These are phyloP conservation scores for Caranx ignobilis DNA, from an alignment of 2,113 vertebrate species.

Conservation along the genomic window DNA sequence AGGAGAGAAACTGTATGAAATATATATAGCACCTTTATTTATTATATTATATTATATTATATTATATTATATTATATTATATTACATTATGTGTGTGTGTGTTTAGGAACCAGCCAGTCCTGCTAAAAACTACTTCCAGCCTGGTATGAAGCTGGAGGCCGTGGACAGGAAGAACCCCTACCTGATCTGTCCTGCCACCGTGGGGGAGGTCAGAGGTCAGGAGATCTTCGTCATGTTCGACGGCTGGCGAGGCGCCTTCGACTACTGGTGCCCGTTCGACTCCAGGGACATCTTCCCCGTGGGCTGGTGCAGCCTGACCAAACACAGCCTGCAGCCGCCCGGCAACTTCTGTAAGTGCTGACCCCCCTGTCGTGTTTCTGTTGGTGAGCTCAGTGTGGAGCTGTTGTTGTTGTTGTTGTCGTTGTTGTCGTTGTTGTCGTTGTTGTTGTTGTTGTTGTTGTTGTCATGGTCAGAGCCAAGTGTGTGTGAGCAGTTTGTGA, in stretches of 20 bases:
- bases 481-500: too few species aligned
- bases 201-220: conserved; percentile 92
- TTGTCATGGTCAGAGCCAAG: too few species aligned
- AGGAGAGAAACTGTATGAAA: too few species aligned
- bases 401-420: too few species aligned
- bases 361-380: not conserved
- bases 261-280: conserved; percentile 97
- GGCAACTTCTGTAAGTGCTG: conserved; percentile 86
- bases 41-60: too few species aligned
- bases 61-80: too few species aligned
- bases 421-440: too few species aligned
- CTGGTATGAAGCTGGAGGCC: conserved; percentile 97
- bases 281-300: conserved; percentile 97
- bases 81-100: conserved; percentile 5
- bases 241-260: conserved; percentile 94
- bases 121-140: conserved; percentile 90
- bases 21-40: too few species aligned
- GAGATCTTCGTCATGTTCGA: conserved; percentile 96
- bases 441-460: too few species aligned
- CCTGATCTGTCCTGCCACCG: conserved; percentile 95
- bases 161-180: conserved; percentile 97
- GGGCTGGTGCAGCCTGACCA: conserved; percentile 93
- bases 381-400: not conserved
- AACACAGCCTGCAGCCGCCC: conserved; percentile 93
- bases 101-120: conserved; percentile 90